Conservation (phyloP, 2,888 invertebrate genomes). For the Leptinotarsa rubiginosa region DNA sequence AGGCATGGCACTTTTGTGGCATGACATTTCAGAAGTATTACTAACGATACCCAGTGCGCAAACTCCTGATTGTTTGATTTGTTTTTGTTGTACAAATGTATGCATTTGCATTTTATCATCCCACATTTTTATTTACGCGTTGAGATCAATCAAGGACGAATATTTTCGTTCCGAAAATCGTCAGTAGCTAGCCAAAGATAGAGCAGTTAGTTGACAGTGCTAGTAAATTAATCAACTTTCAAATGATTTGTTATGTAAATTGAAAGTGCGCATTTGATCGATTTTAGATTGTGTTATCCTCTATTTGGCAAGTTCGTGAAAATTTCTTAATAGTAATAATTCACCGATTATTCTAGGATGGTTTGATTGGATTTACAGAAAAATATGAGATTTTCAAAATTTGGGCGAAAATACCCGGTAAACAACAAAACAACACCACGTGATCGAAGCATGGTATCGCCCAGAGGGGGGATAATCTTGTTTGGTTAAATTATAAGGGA, state of each 20-base stretch:
- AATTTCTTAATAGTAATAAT: not conserved
- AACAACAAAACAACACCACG: conserved; percentile 65
- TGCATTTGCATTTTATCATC: conserved; percentile 1
- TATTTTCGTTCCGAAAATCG: conserved; percentile 13
- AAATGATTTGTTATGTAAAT: not conserved
- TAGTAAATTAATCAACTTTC: not conserved
- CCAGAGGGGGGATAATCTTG: conserved; percentile 48
- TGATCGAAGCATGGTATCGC: conserved; percentile 61
- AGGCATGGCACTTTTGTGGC: too few species aligned
- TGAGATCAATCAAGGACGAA: conserved; percentile 21
- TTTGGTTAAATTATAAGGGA: conserved; percentile 48
- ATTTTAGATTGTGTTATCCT: conserved; percentile 13
- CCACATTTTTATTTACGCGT: conserved; percentile 21
- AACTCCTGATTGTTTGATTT: not conserved
- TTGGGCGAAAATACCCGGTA: conserved; percentile 49
- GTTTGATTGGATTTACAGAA: conserved; percentile 4
- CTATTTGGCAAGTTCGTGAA: not conserved
- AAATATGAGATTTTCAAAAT: conserved; percentile 24
- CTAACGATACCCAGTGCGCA: not conserved
- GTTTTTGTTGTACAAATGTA: conserved; percentile 3
- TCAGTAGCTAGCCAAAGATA: not conserved
- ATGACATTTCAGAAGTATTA: not conserved
- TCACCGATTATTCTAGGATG: not conserved
- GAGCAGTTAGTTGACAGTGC: not conserved
- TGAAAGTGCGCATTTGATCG: conserved; percentile 37